These are phyloP conservation scores for Trichopria drosophilae DNA, from an alignment of 2,888 invertebrate genomes.

Conservation along the genomic window DNA sequence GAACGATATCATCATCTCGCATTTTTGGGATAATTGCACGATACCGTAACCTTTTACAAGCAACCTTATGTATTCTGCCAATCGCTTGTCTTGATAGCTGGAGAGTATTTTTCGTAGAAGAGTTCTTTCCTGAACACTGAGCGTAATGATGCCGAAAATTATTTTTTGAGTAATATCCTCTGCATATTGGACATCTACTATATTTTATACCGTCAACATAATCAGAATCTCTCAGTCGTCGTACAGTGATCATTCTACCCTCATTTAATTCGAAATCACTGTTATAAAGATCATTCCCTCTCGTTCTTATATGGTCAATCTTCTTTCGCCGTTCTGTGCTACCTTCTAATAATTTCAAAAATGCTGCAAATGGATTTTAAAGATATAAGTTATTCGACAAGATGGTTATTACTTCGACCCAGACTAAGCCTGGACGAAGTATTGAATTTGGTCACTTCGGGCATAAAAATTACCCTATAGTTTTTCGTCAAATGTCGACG, in stretches of 20 bases:
- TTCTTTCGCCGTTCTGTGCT: neutral
- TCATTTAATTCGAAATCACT: constrained; percentile 33
- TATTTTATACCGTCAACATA: constrained; percentile 27
- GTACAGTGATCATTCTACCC: constrained; percentile 33
- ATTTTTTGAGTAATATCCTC: constrained; percentile 31
- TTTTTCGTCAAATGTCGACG: too few relatives aligned
- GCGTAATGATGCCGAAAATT: constrained; percentile 29
- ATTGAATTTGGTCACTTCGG: too few relatives aligned
- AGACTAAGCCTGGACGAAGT: too few relatives aligned
- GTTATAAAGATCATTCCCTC: too few relatives aligned
- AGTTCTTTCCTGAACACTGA: constrained; percentile 11
- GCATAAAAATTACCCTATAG: too few relatives aligned
- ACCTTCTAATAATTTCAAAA: neutral
- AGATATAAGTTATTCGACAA: too few relatives aligned
- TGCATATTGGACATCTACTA: constrained; percentile 32
- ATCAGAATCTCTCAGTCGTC: constrained; percentile 26
- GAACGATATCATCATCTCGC: constrained; percentile 34
- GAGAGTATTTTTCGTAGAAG: constrained; percentile 5
- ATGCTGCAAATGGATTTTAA: too few relatives aligned
- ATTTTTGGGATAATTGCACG: constrained; percentile 33
- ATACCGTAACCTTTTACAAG: constrained; percentile 23
- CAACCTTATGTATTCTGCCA: constrained; percentile 28
- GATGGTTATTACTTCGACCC: too few relatives aligned
- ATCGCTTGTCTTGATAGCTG: constrained; percentile 15
- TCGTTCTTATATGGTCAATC: too few relatives aligned